Base-by-base conservation (phyloP, 2,113 vertebrate species). In the Rutilus rutilus region DNA sequence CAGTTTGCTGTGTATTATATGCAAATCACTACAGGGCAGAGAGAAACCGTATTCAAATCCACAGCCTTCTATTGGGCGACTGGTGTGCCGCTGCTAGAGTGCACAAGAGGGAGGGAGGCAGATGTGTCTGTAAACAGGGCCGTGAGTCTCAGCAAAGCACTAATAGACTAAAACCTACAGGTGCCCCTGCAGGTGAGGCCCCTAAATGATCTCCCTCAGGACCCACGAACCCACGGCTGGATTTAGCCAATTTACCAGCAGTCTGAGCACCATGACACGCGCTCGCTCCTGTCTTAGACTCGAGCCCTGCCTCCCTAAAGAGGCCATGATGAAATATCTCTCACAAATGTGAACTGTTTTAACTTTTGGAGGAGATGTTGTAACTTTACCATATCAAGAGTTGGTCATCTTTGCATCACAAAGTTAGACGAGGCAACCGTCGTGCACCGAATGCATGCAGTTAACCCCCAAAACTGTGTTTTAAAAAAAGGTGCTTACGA, bases 231-330 rank as follows among this genome's bases (percentile, higher is more conserved):
- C 85, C 85, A 82, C 71, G 65, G 59, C 89, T 69, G 85, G 87
- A 90, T 88, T 90, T 86, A 90, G 87, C 87, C 89, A 90, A 90
- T 88, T 90, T 90, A 87, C 79, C 85, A 87, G 85, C 87, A 88
- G 83, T 64, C 57, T 75, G 57, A 71, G 45, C 65, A 47, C 52
- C 45, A 5, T 83, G 84, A 86, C 78, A 82, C 81, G 42, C 52
- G 59, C 85, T 80, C 59, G 30, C 74, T 80, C 75, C 82, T 78
- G 69, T 88, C 81, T 88, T 77, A 65, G n/a, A 84, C 82, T 77
- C 67, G 30, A 87, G 69, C 78, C 86, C 78, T 85, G 85, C 80
- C 82, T 89, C 86, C 81, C 78, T 65, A 21, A 84, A 47, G 50
- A 86, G 85, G 78, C 71, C 78, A 89, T 89, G 88, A 89, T 87